Percentiles rank a stretch among this genome's conserved stretches.
Conservation (phyloP, 2,888 invertebrate genomes). For the Gisinianus flammeolus region DNA sequence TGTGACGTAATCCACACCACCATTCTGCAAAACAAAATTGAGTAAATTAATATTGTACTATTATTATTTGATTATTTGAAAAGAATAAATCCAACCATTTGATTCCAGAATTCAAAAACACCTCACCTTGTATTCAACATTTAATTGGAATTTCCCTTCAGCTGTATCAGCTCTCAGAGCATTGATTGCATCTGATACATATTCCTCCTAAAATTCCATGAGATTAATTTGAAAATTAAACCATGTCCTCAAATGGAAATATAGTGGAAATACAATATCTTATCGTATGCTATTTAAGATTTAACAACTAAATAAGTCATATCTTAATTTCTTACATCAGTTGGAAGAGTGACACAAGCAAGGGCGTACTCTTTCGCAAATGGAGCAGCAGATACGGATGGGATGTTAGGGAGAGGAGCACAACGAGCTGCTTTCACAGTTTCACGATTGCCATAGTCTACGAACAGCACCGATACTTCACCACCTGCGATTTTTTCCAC, state of each 20-base stretch:
- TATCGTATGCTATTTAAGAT: not conserved
- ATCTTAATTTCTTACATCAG: constrained; percentile 70
- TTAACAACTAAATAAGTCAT: not conserved
- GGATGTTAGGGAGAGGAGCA: constrained; percentile 82
- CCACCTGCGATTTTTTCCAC: constrained; percentile 78
- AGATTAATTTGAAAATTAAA: constrained; percentile 6
- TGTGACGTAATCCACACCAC: constrained; percentile 53
- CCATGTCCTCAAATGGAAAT: not conserved
- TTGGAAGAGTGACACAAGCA: constrained; percentile 82
- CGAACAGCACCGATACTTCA: constrained; percentile 81
- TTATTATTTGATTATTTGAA: no score
- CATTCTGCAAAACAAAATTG: constrained; percentile 34
- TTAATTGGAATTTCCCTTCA: constrained; percentile 79
- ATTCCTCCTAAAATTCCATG: constrained; percentile 69
- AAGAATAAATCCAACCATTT: not conserved
- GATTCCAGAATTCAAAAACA: constrained; percentile 38
- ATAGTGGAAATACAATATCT: not conserved
- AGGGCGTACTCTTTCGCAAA: constrained; percentile 87
- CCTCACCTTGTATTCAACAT: constrained; percentile 77
- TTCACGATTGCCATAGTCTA: constrained; percentile 97
- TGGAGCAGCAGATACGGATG: constrained; percentile 70
- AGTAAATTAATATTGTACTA: no score
- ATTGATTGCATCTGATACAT: constrained; percentile 74
- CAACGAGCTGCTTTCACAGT: constrained; percentile 73
- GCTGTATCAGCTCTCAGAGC: constrained; percentile 71